Percentiles rank a stretch among this genome's conserved stretches.
Evolutionary conservation across 2,113 vertebrate species (phyloP).

Genomic region (Eudorcas thomsonii): DNA sequence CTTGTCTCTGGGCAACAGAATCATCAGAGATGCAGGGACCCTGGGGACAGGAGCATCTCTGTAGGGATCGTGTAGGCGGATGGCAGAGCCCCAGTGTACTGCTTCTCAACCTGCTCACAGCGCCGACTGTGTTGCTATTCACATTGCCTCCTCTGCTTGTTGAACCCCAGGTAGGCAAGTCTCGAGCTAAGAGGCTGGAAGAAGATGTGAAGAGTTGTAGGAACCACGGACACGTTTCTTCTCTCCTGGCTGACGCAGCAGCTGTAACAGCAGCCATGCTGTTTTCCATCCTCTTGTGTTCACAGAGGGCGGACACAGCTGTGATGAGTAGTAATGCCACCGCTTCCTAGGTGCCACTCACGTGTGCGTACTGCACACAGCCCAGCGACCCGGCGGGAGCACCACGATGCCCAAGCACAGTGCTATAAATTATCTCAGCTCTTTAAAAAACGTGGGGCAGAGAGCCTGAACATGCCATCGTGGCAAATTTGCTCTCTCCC

Average conservation of each 20-base stretch:
- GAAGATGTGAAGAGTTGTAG: background rate
- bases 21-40: background rate
- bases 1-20: background rate
- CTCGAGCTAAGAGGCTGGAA: background rate
- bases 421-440: background rate
- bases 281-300: background rate
- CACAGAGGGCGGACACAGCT: background rate
- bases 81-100: background rate
- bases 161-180: background rate
- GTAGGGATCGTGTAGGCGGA: no score
- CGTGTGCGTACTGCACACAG: background rate
- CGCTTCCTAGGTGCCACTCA: background rate
- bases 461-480: background rate
- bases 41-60: no score
- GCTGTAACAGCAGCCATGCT: background rate
- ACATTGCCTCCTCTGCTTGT: background rate
- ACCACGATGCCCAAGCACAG: background rate
- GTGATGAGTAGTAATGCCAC: rapidly evolving
- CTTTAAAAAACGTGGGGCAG: background rate
- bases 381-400: background rate
- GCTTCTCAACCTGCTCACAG: background rate
- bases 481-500: background rate
- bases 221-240: background rate
- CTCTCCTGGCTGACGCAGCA: background rate
- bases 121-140: rapidly evolving